Conservation (phyloP, 1,140 invertebrate genomes). For the Heliothis virescens region DNA sequence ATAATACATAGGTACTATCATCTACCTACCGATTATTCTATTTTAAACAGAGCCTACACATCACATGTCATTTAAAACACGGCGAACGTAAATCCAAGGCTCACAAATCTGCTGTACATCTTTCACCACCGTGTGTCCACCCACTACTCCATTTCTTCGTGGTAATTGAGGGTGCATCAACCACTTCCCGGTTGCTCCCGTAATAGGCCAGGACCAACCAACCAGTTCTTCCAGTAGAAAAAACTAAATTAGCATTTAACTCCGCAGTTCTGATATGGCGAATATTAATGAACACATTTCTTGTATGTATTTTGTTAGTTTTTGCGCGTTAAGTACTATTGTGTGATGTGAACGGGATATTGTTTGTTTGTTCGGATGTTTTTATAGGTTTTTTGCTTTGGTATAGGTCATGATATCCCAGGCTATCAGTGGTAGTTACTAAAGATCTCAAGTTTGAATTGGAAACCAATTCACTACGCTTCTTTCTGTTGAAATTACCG, state of each 20-base stretch:
- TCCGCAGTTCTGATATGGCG: neutral
- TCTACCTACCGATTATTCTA: no score
- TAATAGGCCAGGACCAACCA: conserved; percentile 66
- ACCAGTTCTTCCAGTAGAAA: conserved; percentile 54
- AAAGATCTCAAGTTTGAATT: no score
- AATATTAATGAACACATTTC: conserved; percentile 47
- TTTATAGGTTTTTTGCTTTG: neutral
- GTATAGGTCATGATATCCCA: neutral
- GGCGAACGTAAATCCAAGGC: no score
- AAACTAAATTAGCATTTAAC: conserved; percentile 58
- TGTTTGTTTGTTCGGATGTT: neutral
- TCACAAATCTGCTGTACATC: conserved; percentile 2
- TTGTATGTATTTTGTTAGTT: conserved; percentile 25
- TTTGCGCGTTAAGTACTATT: neutral
- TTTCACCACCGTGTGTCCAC: conserved; percentile 48
- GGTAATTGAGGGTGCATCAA: conserved; percentile 67
- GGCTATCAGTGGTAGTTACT: no score
- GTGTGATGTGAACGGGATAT: neutral
- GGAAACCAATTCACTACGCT: no score
- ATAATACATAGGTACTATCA: no score
- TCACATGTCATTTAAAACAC: no score
- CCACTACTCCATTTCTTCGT: conserved; percentile 71
- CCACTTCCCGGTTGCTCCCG: conserved; percentile 66
- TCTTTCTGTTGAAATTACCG: no score
- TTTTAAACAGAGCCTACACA: no score